These are phyloP conservation scores for Adelognathus sp. DNA, from an alignment of 2,888 invertebrate genomes.

Conservation along the genomic window DNA sequence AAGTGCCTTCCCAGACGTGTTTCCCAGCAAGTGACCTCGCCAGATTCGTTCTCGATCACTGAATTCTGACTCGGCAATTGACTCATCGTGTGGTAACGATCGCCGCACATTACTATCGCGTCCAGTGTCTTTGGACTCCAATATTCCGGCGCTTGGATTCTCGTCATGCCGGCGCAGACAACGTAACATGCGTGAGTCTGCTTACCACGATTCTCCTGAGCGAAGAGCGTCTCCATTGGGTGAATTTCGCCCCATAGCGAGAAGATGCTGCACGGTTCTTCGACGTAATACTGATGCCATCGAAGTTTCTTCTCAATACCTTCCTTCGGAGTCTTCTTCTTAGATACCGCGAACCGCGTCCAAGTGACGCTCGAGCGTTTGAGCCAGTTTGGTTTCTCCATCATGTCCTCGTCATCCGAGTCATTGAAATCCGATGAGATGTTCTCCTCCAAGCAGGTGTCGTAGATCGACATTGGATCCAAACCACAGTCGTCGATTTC, in stretches of 20 bases:
- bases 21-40: constrained; percentile 56
- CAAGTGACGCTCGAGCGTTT: constrained; percentile 66
- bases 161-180: constrained; percentile 79
- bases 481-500: constrained; percentile 64
- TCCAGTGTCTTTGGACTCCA: constrained; percentile 73
- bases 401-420: constrained; percentile 36
- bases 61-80: constrained; percentile 60
- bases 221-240: constrained; percentile 84
- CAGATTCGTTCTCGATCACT: constrained; percentile 47
- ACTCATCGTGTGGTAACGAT: constrained; percentile 72
- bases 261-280: constrained; percentile 86
- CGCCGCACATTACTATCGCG: constrained; percentile 74
- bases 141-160: constrained; percentile 75
- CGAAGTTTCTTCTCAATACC: constrained; percentile 58
- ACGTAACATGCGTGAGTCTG: constrained; percentile 85
- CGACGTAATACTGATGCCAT: constrained; percentile 88
- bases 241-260: constrained; percentile 87
- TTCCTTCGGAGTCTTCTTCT: constrained; percentile 29
- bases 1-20: constrained; percentile 67
- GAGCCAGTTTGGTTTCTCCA: constrained; percentile 71
- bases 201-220: constrained; percentile 83
- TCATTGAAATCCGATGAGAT: constrained; percentile 17
- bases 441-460: constrained; percentile 17
- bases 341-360: constrained; percentile 57
- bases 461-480: constrained; percentile 56